phyloP scores from a whole-genome alignment of 2,888 invertebrate species.

The Drosophila tanythrix region DNA sequence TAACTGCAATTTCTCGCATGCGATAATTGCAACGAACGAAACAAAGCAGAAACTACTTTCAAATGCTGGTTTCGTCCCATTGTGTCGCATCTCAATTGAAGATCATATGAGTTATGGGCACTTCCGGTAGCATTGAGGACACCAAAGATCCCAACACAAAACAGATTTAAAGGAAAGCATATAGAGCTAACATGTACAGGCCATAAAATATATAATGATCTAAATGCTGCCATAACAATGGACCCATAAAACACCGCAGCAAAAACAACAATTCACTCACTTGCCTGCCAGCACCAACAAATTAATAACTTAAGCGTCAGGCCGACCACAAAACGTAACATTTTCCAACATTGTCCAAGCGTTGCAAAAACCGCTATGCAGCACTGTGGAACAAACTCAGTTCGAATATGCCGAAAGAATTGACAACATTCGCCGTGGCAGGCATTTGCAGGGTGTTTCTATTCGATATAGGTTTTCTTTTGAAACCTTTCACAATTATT shows the following conservation, averaged over 20 bases:
- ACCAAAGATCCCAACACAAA: background rate
- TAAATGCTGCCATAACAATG: conserved; percentile 66
- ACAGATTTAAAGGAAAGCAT: conserved; percentile 9
- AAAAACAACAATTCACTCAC: conserved; percentile 44
- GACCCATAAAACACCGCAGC: conserved; percentile 63
- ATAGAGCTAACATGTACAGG: conserved; percentile 2
- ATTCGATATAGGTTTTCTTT: background rate
- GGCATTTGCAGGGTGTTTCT: background rate
- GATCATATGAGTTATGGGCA: conserved; percentile 10
- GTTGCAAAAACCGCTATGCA: conserved; percentile 43
- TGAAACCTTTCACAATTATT: background rate
- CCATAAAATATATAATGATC: conserved; percentile 51
- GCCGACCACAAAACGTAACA: conserved; percentile 58
- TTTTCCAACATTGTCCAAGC: conserved; percentile 67
- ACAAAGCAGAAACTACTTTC: conserved; percentile 49
- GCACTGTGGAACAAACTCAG: conserved; percentile 28
- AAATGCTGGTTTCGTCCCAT: conserved; percentile 9
- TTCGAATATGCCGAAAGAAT: background rate
- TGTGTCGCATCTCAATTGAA: background rate
- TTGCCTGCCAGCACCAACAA: conserved; percentile 46
- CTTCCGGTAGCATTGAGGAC: conserved; percentile 34
- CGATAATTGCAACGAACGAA: background rate
- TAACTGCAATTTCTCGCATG: conserved; percentile 3
- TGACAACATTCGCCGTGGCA: background rate
- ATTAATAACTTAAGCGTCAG: conserved; percentile 60